Percentiles rank a stretch among this genome's conserved stretches.
Conservation (phyloP, 1,140 invertebrate species). For the Lasaia peninsularis region DNA sequence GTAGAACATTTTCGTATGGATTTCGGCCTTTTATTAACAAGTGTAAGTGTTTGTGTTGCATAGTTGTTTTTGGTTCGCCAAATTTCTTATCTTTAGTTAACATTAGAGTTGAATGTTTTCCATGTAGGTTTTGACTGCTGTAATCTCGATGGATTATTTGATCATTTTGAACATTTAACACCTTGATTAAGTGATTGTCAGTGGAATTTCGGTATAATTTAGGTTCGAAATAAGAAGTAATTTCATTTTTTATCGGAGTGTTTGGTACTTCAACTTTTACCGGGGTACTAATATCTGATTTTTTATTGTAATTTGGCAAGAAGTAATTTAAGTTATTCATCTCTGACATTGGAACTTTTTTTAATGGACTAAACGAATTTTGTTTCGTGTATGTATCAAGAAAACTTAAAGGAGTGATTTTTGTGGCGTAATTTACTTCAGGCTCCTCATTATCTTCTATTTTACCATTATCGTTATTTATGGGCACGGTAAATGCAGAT, state of each 20-base stretch:
- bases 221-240: slow-evolving; percentile 31
- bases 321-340: slow-evolving; percentile 44
- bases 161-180: not conserved
- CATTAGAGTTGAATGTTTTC: not conserved
- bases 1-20: slow-evolving; percentile 57
- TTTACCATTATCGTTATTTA: not conserved
- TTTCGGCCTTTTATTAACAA: slow-evolving; percentile 47
- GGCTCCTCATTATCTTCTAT: not conserved
- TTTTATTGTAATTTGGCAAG: slow-evolving; percentile 36
- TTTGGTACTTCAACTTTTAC: slow-evolving; percentile 17
- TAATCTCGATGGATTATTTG: not conserved
- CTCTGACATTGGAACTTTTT: slow-evolving; percentile 43
- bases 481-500: not conserved
- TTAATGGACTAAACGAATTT: slow-evolving; percentile 32
- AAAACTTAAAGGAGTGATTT: slow-evolving; percentile 24
- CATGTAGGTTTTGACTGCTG: not conserved
- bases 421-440: slow-evolving; percentile 20
- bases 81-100: slow-evolving; percentile 34
- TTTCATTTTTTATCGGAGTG: slow-evolving; percentile 11
- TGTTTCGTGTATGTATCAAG: slow-evolving; percentile 33
- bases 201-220: slow-evolving; percentile 16
- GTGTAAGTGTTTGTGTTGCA: slow-evolving; percentile 31
- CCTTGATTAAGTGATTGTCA: not conserved
- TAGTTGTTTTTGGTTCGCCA: slow-evolving; percentile 28
- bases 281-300: not conserved